These are phyloP conservation scores for Mesorhabditis sp. DNA, from an alignment of 2,888 invertebrate species.

Conservation along the genomic window DNA sequence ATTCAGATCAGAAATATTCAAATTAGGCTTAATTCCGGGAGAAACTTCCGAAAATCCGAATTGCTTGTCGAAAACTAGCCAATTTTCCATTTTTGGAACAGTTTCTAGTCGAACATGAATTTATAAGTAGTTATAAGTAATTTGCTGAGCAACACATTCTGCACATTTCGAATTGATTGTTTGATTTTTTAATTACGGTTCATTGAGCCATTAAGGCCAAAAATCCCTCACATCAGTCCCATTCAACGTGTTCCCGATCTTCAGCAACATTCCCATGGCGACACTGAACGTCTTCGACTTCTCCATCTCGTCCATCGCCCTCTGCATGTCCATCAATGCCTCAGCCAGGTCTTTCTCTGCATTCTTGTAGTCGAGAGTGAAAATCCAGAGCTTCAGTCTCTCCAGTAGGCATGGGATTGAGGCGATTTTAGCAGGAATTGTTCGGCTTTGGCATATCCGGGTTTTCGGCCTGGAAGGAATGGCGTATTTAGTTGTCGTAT, in stretches of 20 bases:
- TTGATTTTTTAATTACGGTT: too few species aligned
- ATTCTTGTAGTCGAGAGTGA: slow-evolving; percentile 95
- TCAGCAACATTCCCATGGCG: slow-evolving; percentile 85
- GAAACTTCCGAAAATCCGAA: too few species aligned
- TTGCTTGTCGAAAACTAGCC: too few species aligned
- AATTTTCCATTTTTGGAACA: too few species aligned
- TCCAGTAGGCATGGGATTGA: slow-evolving; percentile 85
- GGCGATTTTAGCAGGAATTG: slow-evolving; percentile 91
- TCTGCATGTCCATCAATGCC: slow-evolving; percentile 95
- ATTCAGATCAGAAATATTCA: neutral
- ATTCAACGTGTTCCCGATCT: slow-evolving; percentile 93
- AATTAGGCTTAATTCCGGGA: too few species aligned
- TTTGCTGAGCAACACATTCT: too few species aligned
- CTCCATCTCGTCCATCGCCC: slow-evolving; percentile 85
- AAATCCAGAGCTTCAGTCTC: slow-evolving; percentile 92
- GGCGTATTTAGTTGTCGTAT: slow-evolving; percentile 67
- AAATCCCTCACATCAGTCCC: slow-evolving; percentile 72
- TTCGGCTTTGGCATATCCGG: slow-evolving; percentile 91
- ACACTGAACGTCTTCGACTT: slow-evolving; percentile 89
- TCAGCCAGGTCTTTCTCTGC: slow-evolving; percentile 85
- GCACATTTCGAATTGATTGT: too few species aligned
- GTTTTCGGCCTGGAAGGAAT: slow-evolving; percentile 68
- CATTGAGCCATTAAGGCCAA: too few species aligned
- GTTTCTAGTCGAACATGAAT: too few species aligned
- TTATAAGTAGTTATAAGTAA: too few species aligned